Conservation (phyloP, 2,888 invertebrate genomes). For the Heliconius ethilla region DNA sequence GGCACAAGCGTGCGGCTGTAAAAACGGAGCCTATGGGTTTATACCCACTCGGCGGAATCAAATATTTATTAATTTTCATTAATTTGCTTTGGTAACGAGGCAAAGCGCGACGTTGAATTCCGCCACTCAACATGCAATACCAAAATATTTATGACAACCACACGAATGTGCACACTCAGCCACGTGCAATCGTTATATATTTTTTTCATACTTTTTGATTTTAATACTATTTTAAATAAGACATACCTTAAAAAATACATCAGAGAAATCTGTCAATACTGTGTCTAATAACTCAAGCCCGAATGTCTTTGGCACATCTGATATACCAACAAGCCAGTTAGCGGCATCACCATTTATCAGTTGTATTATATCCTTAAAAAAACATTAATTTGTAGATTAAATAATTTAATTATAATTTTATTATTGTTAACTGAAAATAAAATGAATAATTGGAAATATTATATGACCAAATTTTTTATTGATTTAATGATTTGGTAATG, state of each 20-base stretch:
- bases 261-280: conserved; percentile 92
- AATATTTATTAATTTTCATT: neutral
- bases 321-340: conserved; percentile 96
- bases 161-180: neutral
- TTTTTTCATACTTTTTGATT: neutral
- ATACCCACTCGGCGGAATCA: neutral
- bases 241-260: conserved; percentile 90
- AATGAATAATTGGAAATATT: too few species aligned
- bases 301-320: conserved; percentile 98
- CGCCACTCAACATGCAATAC: neutral
- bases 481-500: neutral
- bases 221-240: conserved; percentile 2
- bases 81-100: neutral
- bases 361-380: conserved; percentile 93
- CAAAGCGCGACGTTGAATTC: neutral
- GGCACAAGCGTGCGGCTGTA: too few species aligned
- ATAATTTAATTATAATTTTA: too few species aligned
- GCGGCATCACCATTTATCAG: conserved; percentile 98
- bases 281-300: conserved; percentile 97
- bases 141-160: neutral
- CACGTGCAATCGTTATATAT: neutral
- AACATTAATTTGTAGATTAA: neutral
- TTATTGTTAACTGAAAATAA: too few species aligned
- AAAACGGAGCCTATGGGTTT: too few species aligned
- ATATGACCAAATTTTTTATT: neutral